These are phyloP conservation scores for Megalops atlanticus DNA, from an alignment of 2,113 vertebrate species.

Conservation along the genomic window DNA sequence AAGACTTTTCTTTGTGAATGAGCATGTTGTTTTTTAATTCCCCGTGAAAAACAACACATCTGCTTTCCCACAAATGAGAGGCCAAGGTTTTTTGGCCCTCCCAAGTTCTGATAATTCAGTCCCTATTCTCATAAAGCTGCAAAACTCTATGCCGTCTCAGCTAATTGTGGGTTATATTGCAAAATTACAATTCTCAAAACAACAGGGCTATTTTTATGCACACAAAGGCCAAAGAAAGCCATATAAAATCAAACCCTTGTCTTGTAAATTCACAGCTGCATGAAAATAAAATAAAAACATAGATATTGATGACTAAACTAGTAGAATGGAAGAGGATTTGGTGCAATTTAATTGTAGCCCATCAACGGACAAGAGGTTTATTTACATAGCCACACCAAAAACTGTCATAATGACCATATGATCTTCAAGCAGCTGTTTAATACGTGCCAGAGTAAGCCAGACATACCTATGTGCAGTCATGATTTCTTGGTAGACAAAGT, in stretches of 20 bases:
- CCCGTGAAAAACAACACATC: conserved; percentile 9
- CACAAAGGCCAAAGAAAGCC: not conserved
- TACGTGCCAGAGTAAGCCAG: not conserved
- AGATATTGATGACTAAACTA: not conserved
- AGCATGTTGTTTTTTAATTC: not conserved
- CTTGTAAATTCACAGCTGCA: conserved; percentile 5
- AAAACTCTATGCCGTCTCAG: not conserved
- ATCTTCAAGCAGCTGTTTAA: not conserved
- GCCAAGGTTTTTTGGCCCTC: not conserved
- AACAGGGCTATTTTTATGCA: conserved; percentile 23
- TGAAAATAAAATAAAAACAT: not conserved
- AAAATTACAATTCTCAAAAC: conserved; percentile 17
- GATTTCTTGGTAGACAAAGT: too few relatives aligned
- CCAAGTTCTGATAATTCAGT: not conserved
- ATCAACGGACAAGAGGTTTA: not conserved
- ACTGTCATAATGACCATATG: not conserved
- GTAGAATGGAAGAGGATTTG: not conserved
- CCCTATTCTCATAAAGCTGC: conserved; percentile 23
- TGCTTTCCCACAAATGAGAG: conserved; percentile 18
- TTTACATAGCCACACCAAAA: too few relatives aligned
- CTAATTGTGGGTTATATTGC: conserved; percentile 3
- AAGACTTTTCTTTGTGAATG: conserved; percentile 4
- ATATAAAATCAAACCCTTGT: conserved; percentile 16
- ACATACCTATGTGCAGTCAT: not conserved
- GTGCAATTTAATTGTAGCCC: too few relatives aligned